phyloP scores from a whole-genome alignment of 2,888 invertebrate genomes.

The Halictus ligatus region DNA sequence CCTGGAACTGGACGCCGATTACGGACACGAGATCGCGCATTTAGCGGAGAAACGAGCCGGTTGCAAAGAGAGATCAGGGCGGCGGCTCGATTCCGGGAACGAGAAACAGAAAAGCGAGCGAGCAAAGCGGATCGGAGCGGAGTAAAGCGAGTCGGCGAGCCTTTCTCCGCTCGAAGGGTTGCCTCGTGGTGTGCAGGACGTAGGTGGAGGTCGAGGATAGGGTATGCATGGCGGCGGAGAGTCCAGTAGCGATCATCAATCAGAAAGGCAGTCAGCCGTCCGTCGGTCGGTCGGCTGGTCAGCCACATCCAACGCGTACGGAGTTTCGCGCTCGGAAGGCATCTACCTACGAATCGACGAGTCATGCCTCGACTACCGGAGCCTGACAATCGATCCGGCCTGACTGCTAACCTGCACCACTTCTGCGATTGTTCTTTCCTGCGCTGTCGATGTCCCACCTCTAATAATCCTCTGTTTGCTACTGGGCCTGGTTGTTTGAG shows the following conservation, averaged over 20 bases:
- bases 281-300: constrained; percentile 80
- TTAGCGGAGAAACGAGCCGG: constrained; percentile 30
- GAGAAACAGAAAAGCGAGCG: constrained; percentile 44
- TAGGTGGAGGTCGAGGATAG: constrained; percentile 67
- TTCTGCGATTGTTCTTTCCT: constrained; percentile 56
- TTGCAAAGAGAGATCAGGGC: constrained; percentile 61
- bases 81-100: constrained; percentile 70
- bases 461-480: background rate
- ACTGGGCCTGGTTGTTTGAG: background rate
- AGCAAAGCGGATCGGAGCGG: constrained; percentile 28
- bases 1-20: constrained; percentile 15
- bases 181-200: constrained; percentile 55
- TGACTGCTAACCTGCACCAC: constrained; percentile 51
- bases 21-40: constrained; percentile 32
- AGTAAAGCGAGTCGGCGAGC: constrained; percentile 16
- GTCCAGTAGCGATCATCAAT: constrained; percentile 82
- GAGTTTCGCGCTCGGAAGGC: constrained; percentile 79
- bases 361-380: constrained; percentile 80
- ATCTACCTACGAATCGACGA: constrained; percentile 78
- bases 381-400: constrained; percentile 78
- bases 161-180: constrained; percentile 54
- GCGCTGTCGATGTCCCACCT: background rate
- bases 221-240: constrained; percentile 79
- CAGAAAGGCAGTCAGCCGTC: constrained; percentile 77
- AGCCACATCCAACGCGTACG: constrained; percentile 77